These are phyloP conservation scores for Pangasius djambal DNA, from an alignment of 2,797 vertebrate genomes.

Conservation along the genomic window DNA sequence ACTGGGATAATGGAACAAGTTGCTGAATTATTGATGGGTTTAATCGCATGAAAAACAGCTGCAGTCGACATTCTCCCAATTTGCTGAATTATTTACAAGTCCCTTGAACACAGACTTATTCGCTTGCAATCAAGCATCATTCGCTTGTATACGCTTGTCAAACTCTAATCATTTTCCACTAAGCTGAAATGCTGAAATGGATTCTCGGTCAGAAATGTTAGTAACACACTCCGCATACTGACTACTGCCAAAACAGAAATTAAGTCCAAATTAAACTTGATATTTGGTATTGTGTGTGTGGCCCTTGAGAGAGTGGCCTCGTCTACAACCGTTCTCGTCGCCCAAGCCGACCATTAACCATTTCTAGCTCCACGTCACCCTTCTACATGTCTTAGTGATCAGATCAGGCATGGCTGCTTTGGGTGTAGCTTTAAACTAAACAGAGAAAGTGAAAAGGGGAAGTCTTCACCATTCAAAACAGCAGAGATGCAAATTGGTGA, in stretches of 20 bases:
- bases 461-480: constrained; percentile 24
- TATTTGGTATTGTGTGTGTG: neutral
- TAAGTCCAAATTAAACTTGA: neutral
- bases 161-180: constrained; percentile 6
- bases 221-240: neutral
- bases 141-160: neutral
- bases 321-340: neutral
- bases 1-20: constrained; percentile 62
- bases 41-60: constrained; percentile 65
- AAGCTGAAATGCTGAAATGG: neutral
- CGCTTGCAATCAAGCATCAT: neutral
- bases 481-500: neutral
- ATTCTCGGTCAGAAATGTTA: neutral
- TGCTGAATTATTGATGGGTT: constrained; percentile 70
- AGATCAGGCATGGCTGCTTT: neutral
- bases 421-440: neutral
- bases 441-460: constrained; percentile 8
- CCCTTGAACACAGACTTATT: neutral
- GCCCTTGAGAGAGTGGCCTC: neutral
- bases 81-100: constrained; percentile 67
- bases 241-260: neutral
- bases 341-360: neutral
- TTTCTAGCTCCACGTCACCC: neutral
- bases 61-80: constrained; percentile 61
- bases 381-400: neutral